phyloP scores from a whole-genome alignment of 2,113 vertebrate species.

The Sminthopsis crassicaudata region DNA sequence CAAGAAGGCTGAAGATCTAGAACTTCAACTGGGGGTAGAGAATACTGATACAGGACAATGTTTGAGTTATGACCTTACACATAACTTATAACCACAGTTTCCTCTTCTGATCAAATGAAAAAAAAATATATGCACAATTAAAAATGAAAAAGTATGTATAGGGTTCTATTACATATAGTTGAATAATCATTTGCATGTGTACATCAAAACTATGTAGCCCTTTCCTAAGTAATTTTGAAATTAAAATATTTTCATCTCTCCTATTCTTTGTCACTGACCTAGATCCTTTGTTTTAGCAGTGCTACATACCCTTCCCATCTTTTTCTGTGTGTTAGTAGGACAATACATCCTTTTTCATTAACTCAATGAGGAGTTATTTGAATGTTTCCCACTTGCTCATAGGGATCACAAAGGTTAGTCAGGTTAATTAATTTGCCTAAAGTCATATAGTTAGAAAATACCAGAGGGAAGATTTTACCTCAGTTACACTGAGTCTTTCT shows the following conservation, averaged over 20 bases:
- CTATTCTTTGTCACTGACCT: background rate
- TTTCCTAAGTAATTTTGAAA: background rate
- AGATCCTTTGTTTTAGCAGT: background rate
- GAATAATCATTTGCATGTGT: background rate
- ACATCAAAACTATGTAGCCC: background rate
- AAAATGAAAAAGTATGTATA: background rate
- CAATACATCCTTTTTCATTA: background rate
- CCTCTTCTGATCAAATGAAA: background rate
- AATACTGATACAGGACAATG: background rate
- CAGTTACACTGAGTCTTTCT: background rate
- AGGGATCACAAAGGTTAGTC: background rate
- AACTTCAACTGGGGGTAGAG: background rate
- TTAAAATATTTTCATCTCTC: background rate
- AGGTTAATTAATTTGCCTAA: background rate
- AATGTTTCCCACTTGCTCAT: background rate
- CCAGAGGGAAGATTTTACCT: background rate
- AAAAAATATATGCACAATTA: background rate
- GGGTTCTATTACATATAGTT: background rate
- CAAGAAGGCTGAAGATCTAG: background rate
- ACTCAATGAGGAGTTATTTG: background rate
- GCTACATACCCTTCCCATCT: background rate
- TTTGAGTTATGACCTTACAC: background rate
- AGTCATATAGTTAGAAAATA: background rate
- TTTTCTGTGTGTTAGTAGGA: background rate
- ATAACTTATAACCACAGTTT: background rate